Conservation (phyloP, 2,797 vertebrate species). For the Hemibagrus guttatus region DNA sequence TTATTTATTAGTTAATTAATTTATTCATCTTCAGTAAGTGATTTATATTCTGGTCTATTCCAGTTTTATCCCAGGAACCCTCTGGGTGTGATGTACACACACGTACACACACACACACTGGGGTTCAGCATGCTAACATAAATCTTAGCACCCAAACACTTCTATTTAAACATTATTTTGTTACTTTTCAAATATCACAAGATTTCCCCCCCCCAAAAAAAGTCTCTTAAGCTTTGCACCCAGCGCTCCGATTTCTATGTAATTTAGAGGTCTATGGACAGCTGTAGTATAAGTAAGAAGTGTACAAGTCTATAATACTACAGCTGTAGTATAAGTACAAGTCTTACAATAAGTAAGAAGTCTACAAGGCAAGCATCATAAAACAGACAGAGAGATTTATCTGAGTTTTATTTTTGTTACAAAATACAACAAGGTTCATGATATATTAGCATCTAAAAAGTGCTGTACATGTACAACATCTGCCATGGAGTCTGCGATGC, state of each 20-base stretch:
- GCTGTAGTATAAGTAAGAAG: neutral
- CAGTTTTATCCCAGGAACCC: no score
- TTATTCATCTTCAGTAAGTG: neutral
- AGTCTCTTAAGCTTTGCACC: no score
- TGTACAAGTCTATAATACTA: no score
- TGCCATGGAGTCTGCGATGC: slow-evolving; percentile 43
- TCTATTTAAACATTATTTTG: no score
- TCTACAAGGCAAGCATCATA: neutral
- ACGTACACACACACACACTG: neutral
- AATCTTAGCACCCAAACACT: neutral
- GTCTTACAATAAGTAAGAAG: neutral
- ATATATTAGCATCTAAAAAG: slow-evolving; percentile 83
- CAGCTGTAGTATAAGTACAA: neutral
- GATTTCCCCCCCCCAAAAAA: no score
- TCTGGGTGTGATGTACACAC: neutral
- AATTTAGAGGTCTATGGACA: neutral
- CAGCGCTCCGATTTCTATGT: neutral
- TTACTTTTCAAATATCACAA: no score
- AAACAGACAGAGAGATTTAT: neutral
- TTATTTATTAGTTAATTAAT: neutral
- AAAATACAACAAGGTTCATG: slow-evolving; percentile 67
- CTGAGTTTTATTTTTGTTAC: slow-evolving; percentile 55
- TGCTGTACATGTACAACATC: slow-evolving; percentile 62
- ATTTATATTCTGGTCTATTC: neutral
- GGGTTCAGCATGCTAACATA: neutral